These are phyloP conservation scores for Caenorhabditis brenneri DNA, from an alignment of 1,140 invertebrate genomes.

Conservation along the genomic window DNA sequence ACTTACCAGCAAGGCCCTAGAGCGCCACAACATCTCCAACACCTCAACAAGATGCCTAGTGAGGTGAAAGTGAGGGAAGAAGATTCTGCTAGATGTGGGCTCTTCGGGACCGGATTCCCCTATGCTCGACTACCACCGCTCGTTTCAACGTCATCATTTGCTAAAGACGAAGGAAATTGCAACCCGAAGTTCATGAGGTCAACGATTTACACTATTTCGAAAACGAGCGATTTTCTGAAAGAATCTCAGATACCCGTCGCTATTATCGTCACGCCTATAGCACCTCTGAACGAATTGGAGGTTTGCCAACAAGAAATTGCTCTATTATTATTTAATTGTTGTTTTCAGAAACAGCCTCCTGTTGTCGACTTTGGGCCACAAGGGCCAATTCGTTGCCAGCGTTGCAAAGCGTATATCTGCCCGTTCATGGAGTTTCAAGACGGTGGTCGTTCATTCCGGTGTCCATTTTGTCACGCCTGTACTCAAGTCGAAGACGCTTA, in stretches of 20 bases:
- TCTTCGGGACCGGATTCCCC: conserved; percentile 80
- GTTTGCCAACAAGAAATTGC: conserved; percentile 64
- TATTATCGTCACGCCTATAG: conserved; percentile 88
- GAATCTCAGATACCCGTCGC: conserved; percentile 90
- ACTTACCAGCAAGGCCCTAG: neutral
- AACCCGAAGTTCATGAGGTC: conserved; percentile 86
- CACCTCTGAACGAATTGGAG: conserved; percentile 76
- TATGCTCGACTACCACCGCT: conserved; percentile 81
- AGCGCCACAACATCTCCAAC: conserved; percentile 59
- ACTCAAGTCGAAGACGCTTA: conserved; percentile 87
- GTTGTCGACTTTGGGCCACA: conserved; percentile 87
- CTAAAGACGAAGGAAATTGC: conserved; percentile 91
- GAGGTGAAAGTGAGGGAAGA: conserved; percentile 88
- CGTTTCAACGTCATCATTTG: conserved; percentile 89
- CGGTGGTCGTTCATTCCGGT: conserved; percentile 92
- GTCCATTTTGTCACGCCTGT: conserved; percentile 87
- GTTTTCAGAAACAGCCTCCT: conserved; percentile 78
- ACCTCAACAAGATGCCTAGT: conserved; percentile 67
- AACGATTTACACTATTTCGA: conserved; percentile 93
- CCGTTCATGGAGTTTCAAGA: conserved; percentile 98
- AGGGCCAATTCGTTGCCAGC: conserved; percentile 90
- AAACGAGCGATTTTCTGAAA: conserved; percentile 90
- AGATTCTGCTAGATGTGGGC: conserved; percentile 76
- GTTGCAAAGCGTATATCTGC: conserved; percentile 99
- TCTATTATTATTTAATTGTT: neutral